phyloP scores from a whole-genome alignment of 2,113 vertebrate genomes.

The Muntiacus muntjak region DNA sequence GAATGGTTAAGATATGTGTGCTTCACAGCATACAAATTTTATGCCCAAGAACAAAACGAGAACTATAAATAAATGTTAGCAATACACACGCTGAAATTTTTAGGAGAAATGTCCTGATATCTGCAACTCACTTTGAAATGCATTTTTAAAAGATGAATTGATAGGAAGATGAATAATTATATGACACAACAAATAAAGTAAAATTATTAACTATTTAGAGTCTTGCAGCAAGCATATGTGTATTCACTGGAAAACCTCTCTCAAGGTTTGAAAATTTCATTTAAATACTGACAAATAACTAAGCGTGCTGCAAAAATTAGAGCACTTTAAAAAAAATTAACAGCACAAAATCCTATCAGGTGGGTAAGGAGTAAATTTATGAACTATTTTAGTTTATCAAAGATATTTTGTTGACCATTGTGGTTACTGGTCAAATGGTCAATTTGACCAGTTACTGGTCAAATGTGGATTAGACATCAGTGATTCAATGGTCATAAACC shows the following conservation, averaged over 20 bases:
- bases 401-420: background rate
- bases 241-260: background rate
- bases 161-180: background rate
- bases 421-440: background rate
- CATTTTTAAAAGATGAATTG: background rate
- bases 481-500: background rate
- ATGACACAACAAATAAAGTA: background rate
- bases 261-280: background rate
- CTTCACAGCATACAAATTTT: background rate
- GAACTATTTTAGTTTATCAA: background rate
- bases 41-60: background rate
- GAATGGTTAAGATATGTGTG: background rate
- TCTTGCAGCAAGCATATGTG: background rate
- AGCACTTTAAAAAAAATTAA: background rate
- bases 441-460: background rate
- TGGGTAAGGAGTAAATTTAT: background rate
- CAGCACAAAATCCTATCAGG: background rate
- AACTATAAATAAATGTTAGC: background rate
- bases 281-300: background rate
- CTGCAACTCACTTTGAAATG: background rate
- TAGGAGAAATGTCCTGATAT: background rate
- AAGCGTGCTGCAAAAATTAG: background rate
- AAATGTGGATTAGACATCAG: background rate
- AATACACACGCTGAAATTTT: background rate
- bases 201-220: background rate